Percentiles rank a stretch among this genome's conserved stretches.
Evolutionary conservation across 2,113 vertebrate species (phyloP).

Genomic region (Asarcornis scutulata): DNA sequence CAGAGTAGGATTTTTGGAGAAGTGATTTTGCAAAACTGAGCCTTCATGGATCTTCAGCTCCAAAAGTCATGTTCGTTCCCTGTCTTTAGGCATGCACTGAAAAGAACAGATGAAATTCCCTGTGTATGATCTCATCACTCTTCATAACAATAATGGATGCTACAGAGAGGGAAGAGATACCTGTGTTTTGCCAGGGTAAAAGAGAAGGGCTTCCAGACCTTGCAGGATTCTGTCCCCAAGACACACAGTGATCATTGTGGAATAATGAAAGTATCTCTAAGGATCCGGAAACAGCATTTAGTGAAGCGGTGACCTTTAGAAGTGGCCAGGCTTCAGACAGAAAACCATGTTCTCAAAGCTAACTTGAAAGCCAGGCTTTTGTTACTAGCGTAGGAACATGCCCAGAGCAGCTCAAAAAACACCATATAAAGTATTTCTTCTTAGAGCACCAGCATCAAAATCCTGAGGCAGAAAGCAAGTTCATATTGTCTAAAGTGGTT

Average conservation of each 20-base stretch:
- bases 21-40: neutral
- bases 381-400: rapidly evolving
- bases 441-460: neutral
- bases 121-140: neutral
- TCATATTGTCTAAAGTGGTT: neutral
- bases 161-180: neutral
- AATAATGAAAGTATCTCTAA: neutral
- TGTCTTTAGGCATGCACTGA: neutral
- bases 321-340: neutral
- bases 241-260: rapidly evolving
- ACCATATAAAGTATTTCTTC: neutral
- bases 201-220: neutral
- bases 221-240: neutral
- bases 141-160: neutral
- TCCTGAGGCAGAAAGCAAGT: neutral
- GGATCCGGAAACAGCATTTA: neutral
- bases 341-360: neutral
- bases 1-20: neutral
- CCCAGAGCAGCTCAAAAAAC: neutral
- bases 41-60: neutral
- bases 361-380: neutral
- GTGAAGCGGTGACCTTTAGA: neutral
- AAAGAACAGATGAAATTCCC: neutral
- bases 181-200: neutral
- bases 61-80: neutral